These are phyloP conservation scores for Isotomurus palustris DNA, from an alignment of 2,888 invertebrate genomes.

Conservation along the genomic window DNA sequence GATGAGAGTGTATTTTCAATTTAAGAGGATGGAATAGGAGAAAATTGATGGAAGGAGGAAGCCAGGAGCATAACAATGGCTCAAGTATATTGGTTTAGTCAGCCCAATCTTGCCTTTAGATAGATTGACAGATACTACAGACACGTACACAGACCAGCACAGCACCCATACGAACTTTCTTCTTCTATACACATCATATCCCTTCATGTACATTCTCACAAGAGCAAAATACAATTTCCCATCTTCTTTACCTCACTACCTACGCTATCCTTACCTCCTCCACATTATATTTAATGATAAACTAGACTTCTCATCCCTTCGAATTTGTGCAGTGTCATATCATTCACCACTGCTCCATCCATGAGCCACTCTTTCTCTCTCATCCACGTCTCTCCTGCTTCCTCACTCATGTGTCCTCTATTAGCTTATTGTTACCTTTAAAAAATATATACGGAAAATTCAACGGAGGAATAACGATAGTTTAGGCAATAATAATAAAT, in stretches of 20 bases:
- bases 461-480: no score
- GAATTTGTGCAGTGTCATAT: background rate
- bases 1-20: constrained; percentile 37
- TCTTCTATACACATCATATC: no score
- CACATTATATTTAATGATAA: constrained; percentile 5
- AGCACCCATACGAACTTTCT: background rate
- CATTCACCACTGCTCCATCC: no score
- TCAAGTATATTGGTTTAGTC: constrained; percentile 25
- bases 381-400: background rate
- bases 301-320: background rate
- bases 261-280: no score
- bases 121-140: constrained; percentile 11
- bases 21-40: constrained; percentile 24
- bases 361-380: background rate
- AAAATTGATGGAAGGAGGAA: constrained; percentile 18
- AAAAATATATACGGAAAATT: no score
- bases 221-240: constrained; percentile 11
- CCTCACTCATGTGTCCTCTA: no score
- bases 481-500: no score
- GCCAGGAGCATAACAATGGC: constrained; percentile 10
- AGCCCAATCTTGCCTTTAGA: constrained; percentile 15
- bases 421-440: no score
- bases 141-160: background rate
- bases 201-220: background rate
- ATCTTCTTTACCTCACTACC: background rate